Evolutionary conservation across 2,113 vertebrate species (phyloP).

Genomic region (Gadus chalcogrammus): DNA sequence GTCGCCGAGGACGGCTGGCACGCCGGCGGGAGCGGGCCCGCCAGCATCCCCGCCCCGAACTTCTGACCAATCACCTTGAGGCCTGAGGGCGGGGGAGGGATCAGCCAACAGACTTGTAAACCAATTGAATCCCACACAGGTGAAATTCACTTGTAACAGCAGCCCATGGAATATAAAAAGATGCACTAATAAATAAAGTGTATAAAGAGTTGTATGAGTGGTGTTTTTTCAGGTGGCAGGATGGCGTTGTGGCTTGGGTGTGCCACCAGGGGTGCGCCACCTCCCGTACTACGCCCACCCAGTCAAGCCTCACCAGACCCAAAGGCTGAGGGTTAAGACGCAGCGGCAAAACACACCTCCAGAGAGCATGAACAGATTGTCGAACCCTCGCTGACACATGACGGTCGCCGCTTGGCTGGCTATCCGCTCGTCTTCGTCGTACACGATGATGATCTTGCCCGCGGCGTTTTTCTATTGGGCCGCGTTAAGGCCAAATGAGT

Average conservation of each 20-base stretch:
- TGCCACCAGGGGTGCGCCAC: too few relatives aligned
- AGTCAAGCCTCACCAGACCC: background rate
- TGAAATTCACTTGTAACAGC: too few relatives aligned
- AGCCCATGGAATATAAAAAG: too few relatives aligned
- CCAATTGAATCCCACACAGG: too few relatives aligned
- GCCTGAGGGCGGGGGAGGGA: conserved; percentile 63
- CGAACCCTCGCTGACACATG: conserved; percentile 92
- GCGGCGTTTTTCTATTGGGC: conserved; percentile 82
- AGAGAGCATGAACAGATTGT: conserved; percentile 94
- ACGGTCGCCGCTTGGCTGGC: conserved; percentile 87
- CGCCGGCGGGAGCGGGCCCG: conserved; percentile 74
- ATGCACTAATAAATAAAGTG: too few relatives aligned
- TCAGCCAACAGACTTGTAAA: background rate
- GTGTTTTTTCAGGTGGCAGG: too few relatives aligned
- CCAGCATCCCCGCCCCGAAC: conserved; percentile 85
- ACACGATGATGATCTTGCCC: conserved; percentile 92
- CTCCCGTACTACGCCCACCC: too few relatives aligned
- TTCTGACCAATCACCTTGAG: conserved; percentile 89
- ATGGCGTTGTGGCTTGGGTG: too few relatives aligned
- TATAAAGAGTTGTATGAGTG: too few relatives aligned
- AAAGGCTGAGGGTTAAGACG: background rate
- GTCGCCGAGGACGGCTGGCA: conserved; percentile 60
- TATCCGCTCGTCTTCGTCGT: conserved; percentile 90
- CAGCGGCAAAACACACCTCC: conserved; percentile 75
- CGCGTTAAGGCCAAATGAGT: conserved; percentile 61